Conservation (phyloP, 1,140 invertebrate species). For the Plodia interpunctella region DNA sequence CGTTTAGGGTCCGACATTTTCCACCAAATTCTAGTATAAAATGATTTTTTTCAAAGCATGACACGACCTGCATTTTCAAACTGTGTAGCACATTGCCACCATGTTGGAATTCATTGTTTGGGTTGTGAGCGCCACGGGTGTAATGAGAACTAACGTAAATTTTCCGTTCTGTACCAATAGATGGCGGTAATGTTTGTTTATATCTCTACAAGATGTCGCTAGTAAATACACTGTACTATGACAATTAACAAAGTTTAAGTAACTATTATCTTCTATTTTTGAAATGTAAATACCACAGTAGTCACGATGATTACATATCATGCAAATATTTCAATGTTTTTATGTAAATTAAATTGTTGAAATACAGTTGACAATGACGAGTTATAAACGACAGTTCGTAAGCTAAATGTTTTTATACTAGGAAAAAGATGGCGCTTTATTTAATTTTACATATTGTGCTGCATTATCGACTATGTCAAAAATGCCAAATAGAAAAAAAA, state of each 20-base stretch:
- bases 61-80: conserved; percentile 78
- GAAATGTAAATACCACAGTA: too few relatives aligned
- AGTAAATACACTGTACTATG: not conserved
- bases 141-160: conserved; percentile 36
- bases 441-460: conserved; percentile 7
- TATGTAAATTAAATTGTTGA: conserved; percentile 3
- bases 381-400: too few relatives aligned
- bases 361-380: too few relatives aligned
- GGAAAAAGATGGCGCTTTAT: conserved; percentile 23
- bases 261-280: too few relatives aligned
- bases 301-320: too few relatives aligned
- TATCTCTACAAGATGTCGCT: not conserved
- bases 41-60: conserved; percentile 77
- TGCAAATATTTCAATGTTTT: too few relatives aligned
- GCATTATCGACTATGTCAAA: conserved; percentile 9
- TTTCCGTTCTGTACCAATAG: conserved; percentile 27
- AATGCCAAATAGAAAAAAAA: too few relatives aligned
- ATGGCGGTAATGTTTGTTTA: conserved; percentile 33
- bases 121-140: conserved; percentile 70
- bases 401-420: not conserved
- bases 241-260: not conserved
- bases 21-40: conserved; percentile 74
- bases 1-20: conserved; percentile 78
- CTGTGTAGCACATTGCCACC: conserved; percentile 76
- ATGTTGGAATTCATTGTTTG: conserved; percentile 78